phyloP scores from a whole-genome alignment of 2,888 invertebrate genomes.

The Agriotes lineatus region DNA sequence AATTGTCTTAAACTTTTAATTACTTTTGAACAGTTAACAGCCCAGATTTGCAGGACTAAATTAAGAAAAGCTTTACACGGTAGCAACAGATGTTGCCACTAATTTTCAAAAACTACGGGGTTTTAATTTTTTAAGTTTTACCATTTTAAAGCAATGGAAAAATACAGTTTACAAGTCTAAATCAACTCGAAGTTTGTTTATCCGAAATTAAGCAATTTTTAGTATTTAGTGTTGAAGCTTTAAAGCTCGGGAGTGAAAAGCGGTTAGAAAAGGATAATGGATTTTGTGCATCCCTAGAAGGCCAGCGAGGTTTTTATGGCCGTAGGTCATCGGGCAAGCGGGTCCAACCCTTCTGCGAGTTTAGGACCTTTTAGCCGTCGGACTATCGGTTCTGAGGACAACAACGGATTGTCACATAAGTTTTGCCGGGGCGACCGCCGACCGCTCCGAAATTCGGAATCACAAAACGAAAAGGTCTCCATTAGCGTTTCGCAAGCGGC shows the following conservation, averaged over 20 bases:
- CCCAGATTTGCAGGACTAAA: too few species aligned
- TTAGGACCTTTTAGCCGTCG: constrained; percentile 40
- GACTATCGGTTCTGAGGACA: constrained; percentile 41
- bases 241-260: background rate
- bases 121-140: too few species aligned
- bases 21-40: too few species aligned
- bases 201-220: too few species aligned
- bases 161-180: too few species aligned
- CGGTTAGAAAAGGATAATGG: background rate
- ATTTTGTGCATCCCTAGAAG: constrained; percentile 49
- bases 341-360: constrained; percentile 47
- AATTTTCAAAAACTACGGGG: too few species aligned
- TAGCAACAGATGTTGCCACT: too few species aligned
- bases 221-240: too few species aligned
- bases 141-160: too few species aligned
- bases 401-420: constrained; percentile 43
- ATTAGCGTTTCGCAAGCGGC: constrained; percentile 7
- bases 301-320: constrained; percentile 51
- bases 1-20: too few species aligned
- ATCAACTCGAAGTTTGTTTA: too few species aligned
- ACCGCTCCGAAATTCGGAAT: background rate
- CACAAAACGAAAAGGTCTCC: constrained; percentile 8
- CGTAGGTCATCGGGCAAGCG: constrained; percentile 55
- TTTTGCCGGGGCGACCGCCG: background rate
- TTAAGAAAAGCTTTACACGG: too few species aligned